Conservation (phyloP, 2,113 vertebrate species). For the Pantherophis guttatus region DNA sequence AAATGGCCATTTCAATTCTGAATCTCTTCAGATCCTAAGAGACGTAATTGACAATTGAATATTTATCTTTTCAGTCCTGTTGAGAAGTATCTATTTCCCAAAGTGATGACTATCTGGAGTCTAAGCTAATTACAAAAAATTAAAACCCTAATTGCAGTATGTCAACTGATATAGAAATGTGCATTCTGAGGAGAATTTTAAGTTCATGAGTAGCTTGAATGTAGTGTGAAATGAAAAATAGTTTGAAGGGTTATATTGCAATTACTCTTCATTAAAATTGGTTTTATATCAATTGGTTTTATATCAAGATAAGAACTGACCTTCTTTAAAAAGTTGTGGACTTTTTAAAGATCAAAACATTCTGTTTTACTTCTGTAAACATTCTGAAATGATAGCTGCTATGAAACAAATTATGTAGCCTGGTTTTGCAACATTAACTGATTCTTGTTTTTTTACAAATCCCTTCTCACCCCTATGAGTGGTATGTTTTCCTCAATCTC, state of each 20-base stretch:
- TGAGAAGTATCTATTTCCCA: background rate
- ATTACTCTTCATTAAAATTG: background rate
- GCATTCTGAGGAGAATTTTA: background rate
- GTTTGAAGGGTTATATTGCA: background rate
- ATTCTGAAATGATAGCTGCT: conserved; percentile 13
- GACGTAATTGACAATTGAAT: background rate
- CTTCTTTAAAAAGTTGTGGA: background rate
- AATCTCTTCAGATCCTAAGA: background rate
- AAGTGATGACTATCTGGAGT: background rate
- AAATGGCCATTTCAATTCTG: background rate
- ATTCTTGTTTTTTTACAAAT: background rate
- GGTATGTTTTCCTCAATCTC: background rate
- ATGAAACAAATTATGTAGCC: conserved; percentile 24
- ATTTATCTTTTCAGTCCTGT: background rate
- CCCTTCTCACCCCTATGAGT: background rate
- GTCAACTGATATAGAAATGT: background rate
- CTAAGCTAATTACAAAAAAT: background rate
- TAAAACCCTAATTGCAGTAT: background rate
- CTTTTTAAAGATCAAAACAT: background rate
- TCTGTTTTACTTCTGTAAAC: background rate
- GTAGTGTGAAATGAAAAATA: background rate
- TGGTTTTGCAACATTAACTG: conserved; percentile 10
- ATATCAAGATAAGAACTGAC: background rate
- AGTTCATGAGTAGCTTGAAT: background rate
- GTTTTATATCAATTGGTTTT: background rate